Percentiles rank a stretch among this genome's conserved stretches.
phyloP scores from a whole-genome alignment of 2,888 invertebrate genomes.

The Branchinecta sandiegonensis region DNA sequence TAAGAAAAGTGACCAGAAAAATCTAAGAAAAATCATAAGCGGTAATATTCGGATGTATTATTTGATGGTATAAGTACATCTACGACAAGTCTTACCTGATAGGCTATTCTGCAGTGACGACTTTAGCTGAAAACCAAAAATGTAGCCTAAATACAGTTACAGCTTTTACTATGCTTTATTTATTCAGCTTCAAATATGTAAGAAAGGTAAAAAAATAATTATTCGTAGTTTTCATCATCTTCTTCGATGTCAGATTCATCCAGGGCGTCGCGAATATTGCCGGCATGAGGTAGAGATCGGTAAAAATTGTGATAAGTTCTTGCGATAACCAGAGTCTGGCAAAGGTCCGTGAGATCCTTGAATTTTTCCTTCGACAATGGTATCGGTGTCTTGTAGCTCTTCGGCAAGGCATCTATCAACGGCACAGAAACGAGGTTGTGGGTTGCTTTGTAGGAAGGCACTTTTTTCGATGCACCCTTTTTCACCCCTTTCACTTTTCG shows the following conservation, averaged over 20 bases:
- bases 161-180: constrained; percentile 8
- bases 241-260: constrained; percentile 13
- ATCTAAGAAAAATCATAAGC: constrained; percentile 6
- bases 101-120: constrained; percentile 1
- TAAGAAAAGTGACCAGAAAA: constrained; percentile 6
- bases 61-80: constrained; percentile 14
- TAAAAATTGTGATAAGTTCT: constrained; percentile 12
- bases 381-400: constrained; percentile 7
- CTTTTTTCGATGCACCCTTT: neutral
- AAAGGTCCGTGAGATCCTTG: constrained; percentile 15
- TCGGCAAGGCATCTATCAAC: neutral
- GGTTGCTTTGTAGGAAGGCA: constrained; percentile 14
- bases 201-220: constrained; percentile 2
- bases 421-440: neutral
- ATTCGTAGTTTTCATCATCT: constrained; percentile 16
- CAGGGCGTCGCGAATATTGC: neutral
- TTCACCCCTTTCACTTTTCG: neutral
- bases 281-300: neutral
- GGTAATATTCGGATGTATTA: constrained; percentile 12
- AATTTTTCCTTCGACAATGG: neutral
- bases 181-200: constrained; percentile 7
- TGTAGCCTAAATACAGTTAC: constrained; percentile 4
- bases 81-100: constrained; percentile 12
- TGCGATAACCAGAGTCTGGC: constrained; percentile 1
- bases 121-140: constrained; percentile 14